A percentile compares a stretch with the other conserved stretches of the same genome.
Evolutionary conservation across 2,113 vertebrate species (phyloP).

Genomic region (Amphiprion percula): DNA sequence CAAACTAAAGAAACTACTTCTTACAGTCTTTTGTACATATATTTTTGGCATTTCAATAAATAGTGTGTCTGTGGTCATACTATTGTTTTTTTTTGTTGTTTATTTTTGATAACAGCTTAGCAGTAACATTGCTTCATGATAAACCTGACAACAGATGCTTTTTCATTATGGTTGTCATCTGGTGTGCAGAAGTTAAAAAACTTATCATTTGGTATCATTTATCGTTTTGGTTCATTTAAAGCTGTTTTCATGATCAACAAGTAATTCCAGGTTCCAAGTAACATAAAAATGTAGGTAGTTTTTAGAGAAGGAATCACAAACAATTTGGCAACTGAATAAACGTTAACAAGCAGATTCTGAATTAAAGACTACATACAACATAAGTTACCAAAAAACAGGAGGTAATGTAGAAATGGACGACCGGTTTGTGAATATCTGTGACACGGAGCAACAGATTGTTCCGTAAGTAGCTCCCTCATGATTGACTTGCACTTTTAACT

Average conservation of each 20-base stretch:
- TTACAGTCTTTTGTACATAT: conserved; percentile 7
- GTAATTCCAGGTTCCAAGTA: neutral
- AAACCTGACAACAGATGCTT: neutral
- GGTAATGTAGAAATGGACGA: conserved; percentile 17
- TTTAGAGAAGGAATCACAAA: neutral
- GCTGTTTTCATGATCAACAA: neutral
- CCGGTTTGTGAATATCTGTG: conserved; percentile 21
- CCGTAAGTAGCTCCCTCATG: conserved; percentile 5
- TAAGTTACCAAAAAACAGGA: conserved; percentile 20
- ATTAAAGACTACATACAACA: neutral
- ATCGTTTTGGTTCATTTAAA: neutral
- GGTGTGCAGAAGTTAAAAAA: neutral
- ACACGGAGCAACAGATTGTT: conserved; percentile 8
- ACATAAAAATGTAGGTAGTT: neutral
- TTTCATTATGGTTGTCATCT: neutral
- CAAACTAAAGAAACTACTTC: conserved; percentile 42
- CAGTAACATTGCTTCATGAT: conserved; percentile 7
- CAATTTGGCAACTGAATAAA: conserved; percentile 5
- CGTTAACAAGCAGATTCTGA: neutral
- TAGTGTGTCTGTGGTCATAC: conserved; percentile 1
- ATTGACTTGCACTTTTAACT: conserved; percentile 16
- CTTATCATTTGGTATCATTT: neutral
- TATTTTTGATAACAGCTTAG: neutral
- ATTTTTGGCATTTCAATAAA: conserved; percentile 17
- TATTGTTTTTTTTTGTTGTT: no score